These are phyloP conservation scores for Propithecus deckenii DNA, from an alignment of 2,797 vertebrate genomes.

Conservation along the genomic window DNA sequence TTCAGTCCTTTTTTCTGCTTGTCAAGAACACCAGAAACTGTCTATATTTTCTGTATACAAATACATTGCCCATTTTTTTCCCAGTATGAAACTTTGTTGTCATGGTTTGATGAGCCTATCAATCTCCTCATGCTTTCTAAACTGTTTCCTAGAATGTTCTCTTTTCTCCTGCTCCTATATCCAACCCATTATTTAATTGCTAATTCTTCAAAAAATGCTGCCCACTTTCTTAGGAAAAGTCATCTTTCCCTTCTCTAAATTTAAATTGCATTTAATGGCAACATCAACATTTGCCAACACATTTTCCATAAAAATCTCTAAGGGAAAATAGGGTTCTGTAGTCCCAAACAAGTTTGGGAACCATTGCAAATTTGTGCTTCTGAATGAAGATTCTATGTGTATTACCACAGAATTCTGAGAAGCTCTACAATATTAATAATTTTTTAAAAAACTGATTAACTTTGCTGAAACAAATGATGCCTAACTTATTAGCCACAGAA, in stretches of 20 bases:
- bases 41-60: neutral
- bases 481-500: neutral
- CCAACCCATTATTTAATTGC: neutral
- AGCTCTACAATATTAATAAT: neutral
- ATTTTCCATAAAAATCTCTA: neutral
- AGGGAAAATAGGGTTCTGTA: neutral
- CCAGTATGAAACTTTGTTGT: neutral
- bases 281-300: neutral
- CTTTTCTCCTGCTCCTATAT: neutral
- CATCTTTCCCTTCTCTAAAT: neutral
- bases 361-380: neutral
- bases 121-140: neutral
- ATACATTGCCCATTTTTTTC: neutral
- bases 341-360: neutral
- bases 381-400: neutral
- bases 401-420: neutral
- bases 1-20: neutral
- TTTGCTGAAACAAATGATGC: neutral
- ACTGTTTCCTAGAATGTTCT: neutral
- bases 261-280: neutral
- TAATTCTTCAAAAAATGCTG: neutral
- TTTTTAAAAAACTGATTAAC: neutral
- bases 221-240: neutral
- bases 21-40: neutral
- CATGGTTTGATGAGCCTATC: neutral